Evolutionary conservation across 2,797 vertebrate species (phyloP), one percentile per base, ranked within the genome.

Genomic region (Hybognathus amarus): DNA sequence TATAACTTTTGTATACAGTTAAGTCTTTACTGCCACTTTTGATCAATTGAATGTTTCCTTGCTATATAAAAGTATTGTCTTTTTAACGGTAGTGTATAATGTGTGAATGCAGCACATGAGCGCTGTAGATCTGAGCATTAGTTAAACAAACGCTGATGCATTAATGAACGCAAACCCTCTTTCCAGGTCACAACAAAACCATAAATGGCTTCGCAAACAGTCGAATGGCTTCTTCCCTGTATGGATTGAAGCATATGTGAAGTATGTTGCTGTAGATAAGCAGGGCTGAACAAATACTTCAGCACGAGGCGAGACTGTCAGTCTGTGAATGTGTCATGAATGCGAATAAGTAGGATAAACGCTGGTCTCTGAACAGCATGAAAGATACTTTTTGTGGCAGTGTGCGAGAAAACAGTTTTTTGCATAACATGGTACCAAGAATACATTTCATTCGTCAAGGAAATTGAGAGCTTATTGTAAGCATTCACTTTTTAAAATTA

Each of bases 231-330:
- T 63, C 61, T 52, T 66, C 54, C 45, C 36, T 78, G 70, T 83
- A 75, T 86, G 85, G 69, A 77, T 79, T 82, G 20, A 64, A 74
- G 40, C 59, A 64, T 56, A 73, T 73, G 63, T 79, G 79, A 76
- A 80, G 71, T 68, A 64, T 61, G 85, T 77, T 64, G 40, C 54
- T 80, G 52, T 61, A 77, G 83, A 85, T 85, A 83, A 85, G 82
- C 22, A 33, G 74, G 38, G 54, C 77, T 85, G 80, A 74, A 69
- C 70, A 87, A 85, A 85, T 77, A 85, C 70, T 71, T 45, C 20
- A 77, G 77, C 69, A 54, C 2, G 42, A 67, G 78, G 52, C 6
- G 54, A 59, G 66, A 69, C 13, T 67, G 33, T 84, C 47, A 42
- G 54, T 76, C 68, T 61, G 67, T 27, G n/a, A 54, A 52, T 64